Evolutionary conservation across 30 jellyfish, hydroid and myxozoan genomes (phyloP).

Genomic region (Turritopsis rubra): DNA sequence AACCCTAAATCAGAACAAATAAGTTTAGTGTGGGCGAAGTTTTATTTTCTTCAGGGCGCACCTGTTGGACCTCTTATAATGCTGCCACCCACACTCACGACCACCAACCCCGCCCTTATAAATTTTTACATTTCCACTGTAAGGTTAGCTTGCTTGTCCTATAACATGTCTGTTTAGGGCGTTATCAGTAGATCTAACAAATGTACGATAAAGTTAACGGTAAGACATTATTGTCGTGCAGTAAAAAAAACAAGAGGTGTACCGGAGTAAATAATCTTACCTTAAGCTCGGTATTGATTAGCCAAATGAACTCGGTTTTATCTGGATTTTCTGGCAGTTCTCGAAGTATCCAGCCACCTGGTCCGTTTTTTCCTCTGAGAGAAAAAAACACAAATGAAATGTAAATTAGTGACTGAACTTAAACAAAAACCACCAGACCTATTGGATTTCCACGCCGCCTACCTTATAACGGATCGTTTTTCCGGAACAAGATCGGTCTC

Average conservation of each 20-base stretch:
- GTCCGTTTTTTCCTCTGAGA: conserved; percentile 87
- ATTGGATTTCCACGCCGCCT: background rate
- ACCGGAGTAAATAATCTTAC: conserved; percentile 15
- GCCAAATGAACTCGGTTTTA: conserved; percentile 80
- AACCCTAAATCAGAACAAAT: conserved; percentile 46
- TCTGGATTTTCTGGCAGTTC: conserved; percentile 45
- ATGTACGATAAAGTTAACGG: too few species aligned
- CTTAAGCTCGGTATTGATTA: conserved; percentile 64
- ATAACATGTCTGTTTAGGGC: too few species aligned
- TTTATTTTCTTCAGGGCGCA: background rate
- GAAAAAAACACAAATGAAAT: background rate
- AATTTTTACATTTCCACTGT: too few species aligned
- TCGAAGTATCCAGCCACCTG: conserved; percentile 80
- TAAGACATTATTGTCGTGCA: background rate
- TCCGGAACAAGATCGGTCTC: conserved; percentile 43
- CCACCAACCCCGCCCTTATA: too few species aligned
- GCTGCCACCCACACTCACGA: too few species aligned
- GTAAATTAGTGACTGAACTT: background rate
- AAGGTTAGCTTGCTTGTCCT: too few species aligned
- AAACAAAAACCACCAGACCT: background rate
- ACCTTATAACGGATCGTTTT: conserved; percentile 55
- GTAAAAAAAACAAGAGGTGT: background rate
- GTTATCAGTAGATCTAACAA: too few species aligned
- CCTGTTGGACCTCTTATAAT: background rate
- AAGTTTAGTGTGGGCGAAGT: background rate